Percentiles rank a stretch among this genome's conserved stretches.
These are phyloP conservation scores for Sebastolobus altivelis DNA, from an alignment of 2,797 vertebrate species.

Conservation along the genomic window DNA sequence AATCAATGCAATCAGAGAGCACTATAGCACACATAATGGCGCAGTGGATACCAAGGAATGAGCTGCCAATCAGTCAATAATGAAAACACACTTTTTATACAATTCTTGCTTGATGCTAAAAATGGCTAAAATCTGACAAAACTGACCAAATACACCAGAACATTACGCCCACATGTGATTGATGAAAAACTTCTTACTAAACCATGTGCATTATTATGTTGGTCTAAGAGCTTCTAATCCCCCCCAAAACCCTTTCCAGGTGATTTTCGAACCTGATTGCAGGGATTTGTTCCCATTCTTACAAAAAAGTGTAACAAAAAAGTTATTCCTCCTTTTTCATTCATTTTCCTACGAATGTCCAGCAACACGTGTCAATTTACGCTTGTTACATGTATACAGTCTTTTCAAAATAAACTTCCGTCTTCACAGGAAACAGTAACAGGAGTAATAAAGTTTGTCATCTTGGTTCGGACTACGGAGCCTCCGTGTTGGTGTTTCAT, in stretches of 20 bases:
- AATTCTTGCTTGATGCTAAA: neutral
- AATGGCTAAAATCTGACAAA: neutral
- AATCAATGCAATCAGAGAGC: neutral
- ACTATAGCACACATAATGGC: neutral
- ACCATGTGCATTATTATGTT: neutral
- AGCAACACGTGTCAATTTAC: too few relatives aligned
- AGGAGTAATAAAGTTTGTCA: too few relatives aligned
- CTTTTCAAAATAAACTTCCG: too few relatives aligned
- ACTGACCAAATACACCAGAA: neutral
- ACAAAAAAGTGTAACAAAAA: too few relatives aligned
- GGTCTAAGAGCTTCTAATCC: neutral
- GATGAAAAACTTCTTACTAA: neutral
- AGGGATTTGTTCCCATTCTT: neutral
- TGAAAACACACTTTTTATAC: neutral
- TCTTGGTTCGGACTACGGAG: too few relatives aligned
- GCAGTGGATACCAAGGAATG: neutral
- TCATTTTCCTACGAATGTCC: fast-evolving
- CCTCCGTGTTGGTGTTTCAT: too few relatives aligned
- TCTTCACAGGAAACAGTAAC: too few relatives aligned
- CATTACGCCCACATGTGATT: neutral
- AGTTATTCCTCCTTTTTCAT: too few relatives aligned
- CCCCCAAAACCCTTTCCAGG: neutral
- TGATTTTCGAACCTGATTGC: neutral
- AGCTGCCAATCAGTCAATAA: neutral
- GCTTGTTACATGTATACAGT: too few relatives aligned